phyloP scores from a whole-genome alignment of 2,888 invertebrate genomes.

The Elegia similella region DNA sequence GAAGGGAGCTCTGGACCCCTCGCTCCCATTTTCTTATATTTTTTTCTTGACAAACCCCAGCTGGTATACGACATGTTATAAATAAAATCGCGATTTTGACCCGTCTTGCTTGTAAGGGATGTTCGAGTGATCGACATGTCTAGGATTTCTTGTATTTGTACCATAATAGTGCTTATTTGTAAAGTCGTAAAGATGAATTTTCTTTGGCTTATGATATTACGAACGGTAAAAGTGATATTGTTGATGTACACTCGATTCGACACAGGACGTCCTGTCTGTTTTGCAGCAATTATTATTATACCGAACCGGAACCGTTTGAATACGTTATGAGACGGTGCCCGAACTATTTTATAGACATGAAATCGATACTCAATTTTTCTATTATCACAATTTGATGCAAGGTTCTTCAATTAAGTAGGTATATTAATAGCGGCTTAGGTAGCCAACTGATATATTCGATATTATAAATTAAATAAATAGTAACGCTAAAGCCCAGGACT shows the following conservation, averaged over 20 bases:
- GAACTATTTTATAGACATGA: conserved; percentile 13
- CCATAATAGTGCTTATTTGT: conserved; percentile 22
- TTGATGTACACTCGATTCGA: conserved; percentile 58
- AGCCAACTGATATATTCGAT: too few species aligned
- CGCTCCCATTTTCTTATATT: conserved; percentile 70
- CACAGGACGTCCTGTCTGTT: conserved; percentile 78
- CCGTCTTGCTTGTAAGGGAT: conserved; percentile 75
- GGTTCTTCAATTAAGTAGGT: neutral
- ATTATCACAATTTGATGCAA: neutral
- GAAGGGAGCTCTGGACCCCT: conserved; percentile 53
- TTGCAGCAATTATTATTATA: conserved; percentile 76
- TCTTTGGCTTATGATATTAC: conserved; percentile 16
- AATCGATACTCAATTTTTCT: neutral
- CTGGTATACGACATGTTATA: conserved; percentile 77
- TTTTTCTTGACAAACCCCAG: conserved; percentile 79
- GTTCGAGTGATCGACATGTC: conserved; percentile 53
- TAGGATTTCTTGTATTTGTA: conserved; percentile 19
- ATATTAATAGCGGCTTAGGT: too few species aligned
- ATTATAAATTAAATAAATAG: too few species aligned
- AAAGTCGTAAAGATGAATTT: conserved; percentile 35
- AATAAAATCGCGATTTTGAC: conserved; percentile 81
- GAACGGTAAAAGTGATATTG: conserved; percentile 40
- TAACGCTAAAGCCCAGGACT: too few species aligned
- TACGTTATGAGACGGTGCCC: conserved; percentile 39
- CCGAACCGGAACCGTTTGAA: conserved; percentile 67